phyloP scores from a whole-genome alignment of 2,797 vertebrate species.

The Varecia variegata region DNA sequence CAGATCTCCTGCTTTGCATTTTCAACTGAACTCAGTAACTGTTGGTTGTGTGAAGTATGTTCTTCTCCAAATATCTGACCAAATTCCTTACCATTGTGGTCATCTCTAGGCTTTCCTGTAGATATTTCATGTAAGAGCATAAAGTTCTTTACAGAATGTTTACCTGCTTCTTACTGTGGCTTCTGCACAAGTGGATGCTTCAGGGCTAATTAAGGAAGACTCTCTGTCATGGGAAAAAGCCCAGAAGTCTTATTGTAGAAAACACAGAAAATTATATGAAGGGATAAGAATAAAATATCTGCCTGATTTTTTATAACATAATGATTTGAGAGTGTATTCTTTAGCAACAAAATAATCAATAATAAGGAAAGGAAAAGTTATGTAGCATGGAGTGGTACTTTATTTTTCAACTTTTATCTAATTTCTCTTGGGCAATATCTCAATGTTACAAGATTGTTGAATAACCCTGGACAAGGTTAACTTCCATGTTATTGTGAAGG shows the following conservation, averaged over 20 bases:
- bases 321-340: not conserved
- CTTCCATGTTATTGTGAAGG: not conserved
- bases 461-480: not conserved
- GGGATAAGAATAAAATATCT: not conserved
- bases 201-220: not conserved
- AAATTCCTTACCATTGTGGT: not conserved
- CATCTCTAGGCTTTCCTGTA: not conserved
- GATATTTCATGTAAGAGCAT: not conserved
- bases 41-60: not conserved
- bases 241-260: not conserved
- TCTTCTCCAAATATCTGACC: not conserved
- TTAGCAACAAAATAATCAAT: slow-evolving; percentile 16
- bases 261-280: not conserved
- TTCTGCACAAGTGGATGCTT: not conserved
- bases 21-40: not conserved
- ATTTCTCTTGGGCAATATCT: not conserved
- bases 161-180: not conserved
- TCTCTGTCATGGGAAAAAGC: not conserved
- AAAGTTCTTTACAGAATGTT: not conserved
- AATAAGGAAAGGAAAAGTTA: not conserved
- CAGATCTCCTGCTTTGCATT: not conserved
- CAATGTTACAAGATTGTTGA: not conserved
- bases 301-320: not conserved
- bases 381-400: not conserved
- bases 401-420: slow-evolving; percentile 18